Percentiles rank a stretch among this genome's conserved stretches.
These are phyloP conservation scores for Norana najaformis DNA, from an alignment of 2,888 invertebrate species.

Conservation along the genomic window DNA sequence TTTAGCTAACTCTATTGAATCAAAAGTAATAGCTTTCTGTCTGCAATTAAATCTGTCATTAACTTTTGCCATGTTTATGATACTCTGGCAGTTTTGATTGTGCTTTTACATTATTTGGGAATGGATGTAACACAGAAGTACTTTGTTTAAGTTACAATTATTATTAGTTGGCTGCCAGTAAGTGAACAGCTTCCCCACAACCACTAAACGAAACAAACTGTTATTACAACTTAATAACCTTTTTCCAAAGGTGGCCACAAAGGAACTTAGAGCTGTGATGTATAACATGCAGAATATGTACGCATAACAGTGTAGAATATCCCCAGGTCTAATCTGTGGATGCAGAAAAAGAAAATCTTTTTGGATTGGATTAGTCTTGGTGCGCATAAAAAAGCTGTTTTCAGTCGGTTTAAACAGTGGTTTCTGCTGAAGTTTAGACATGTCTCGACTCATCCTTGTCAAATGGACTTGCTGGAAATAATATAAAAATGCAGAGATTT, in stretches of 20 bases:
- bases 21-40: background rate
- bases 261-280: background rate
- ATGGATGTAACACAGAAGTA: background rate
- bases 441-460: background rate
- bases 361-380: background rate
- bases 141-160: background rate
- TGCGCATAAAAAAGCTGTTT: background rate
- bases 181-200: background rate
- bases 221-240: background rate
- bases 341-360: background rate
- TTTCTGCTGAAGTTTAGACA: background rate
- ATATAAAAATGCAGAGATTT: background rate
- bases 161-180: background rate
- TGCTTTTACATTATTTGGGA: background rate
- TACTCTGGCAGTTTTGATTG: background rate
- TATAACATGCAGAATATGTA: background rate
- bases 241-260: background rate
- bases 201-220: slow-evolving; percentile 5
- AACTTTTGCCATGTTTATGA: background rate
- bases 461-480: background rate
- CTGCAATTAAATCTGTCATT: background rate
- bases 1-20: background rate
- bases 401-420: background rate
- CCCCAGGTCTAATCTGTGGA: background rate
- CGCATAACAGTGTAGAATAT: background rate